Evolutionary conservation across 2,113 vertebrate genomes (phyloP).

Genomic region (Pogona vitticeps): DNA sequence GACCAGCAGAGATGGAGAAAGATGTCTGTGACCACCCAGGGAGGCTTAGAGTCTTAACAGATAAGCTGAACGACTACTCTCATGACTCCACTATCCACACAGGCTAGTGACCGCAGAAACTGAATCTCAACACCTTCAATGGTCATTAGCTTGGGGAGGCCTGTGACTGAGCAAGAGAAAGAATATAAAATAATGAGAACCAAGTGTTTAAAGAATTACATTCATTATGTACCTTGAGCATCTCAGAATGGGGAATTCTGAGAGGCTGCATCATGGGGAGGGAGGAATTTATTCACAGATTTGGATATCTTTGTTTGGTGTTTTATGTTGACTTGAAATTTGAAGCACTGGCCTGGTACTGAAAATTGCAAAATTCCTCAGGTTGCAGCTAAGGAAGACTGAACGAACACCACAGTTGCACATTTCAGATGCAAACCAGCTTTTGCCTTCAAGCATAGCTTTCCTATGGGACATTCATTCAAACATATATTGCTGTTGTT

Average conservation of each 20-base stretch:
- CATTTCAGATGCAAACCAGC: slow-evolving; percentile 20
- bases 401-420: slow-evolving; percentile 35
- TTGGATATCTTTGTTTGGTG: slow-evolving; percentile 15
- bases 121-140: not conserved
- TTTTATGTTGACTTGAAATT: slow-evolving; percentile 47
- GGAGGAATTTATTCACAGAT: not conserved
- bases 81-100: not conserved
- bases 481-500: too few species aligned
- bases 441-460: not conserved
- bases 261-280: too few species aligned
- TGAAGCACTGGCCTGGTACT: slow-evolving; percentile 12
- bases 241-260: not conserved
- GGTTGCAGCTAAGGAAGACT: not conserved
- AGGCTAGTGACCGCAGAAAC: not conserved
- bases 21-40: not conserved
- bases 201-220: not conserved
- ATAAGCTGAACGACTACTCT: not conserved
- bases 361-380: not conserved
- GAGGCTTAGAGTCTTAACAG: not conserved
- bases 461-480: not conserved
- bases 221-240: not conserved
- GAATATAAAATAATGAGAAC: not conserved
- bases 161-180: not conserved
- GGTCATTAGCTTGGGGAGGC: not conserved
- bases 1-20: not conserved